phyloP scores from a whole-genome alignment of 2,113 vertebrate genomes.

The Syngnathus scovelli region DNA sequence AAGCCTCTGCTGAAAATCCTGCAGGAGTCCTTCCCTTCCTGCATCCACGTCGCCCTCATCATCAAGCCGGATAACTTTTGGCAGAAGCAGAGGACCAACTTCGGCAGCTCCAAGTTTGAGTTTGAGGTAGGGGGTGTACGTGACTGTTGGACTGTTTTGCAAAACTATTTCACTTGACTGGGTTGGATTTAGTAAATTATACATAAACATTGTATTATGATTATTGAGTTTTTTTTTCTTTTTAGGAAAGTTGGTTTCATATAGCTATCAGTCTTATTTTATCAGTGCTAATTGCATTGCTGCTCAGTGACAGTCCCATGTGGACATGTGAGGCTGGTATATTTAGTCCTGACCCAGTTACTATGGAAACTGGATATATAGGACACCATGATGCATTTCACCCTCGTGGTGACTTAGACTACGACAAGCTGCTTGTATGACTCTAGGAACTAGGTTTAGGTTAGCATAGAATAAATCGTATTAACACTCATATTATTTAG shows the following conservation, averaged over 20 bases:
- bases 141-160: background rate
- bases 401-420: conserved; percentile 26
- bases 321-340: conserved; percentile 61
- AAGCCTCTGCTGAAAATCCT: conserved; percentile 97
- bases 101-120: conserved; percentile 98
- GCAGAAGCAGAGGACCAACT: conserved; percentile 99
- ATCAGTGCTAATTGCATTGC: conserved; percentile 49
- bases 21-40: conserved; percentile 94
- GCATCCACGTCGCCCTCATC: conserved; percentile 96
- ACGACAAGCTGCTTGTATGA: conserved; percentile 9
- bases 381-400: conserved; percentile 47
- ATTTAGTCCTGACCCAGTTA: conserved; percentile 75
- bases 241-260: conserved; percentile 5
- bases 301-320: conserved; percentile 56
- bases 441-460: background rate
- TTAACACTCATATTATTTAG: background rate
- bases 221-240: background rate
- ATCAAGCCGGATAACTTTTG: conserved; percentile 99
- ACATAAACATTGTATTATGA: background rate
- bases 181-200: background rate
- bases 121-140: conserved; percentile 81
- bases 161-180: background rate
- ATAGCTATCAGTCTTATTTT: conserved; percentile 25
- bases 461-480: background rate
- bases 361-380: conserved; percentile 60